Evolutionary conservation across 1,140 invertebrate species (phyloP).

Genomic region (Eupristina koningsbergeri): DNA sequence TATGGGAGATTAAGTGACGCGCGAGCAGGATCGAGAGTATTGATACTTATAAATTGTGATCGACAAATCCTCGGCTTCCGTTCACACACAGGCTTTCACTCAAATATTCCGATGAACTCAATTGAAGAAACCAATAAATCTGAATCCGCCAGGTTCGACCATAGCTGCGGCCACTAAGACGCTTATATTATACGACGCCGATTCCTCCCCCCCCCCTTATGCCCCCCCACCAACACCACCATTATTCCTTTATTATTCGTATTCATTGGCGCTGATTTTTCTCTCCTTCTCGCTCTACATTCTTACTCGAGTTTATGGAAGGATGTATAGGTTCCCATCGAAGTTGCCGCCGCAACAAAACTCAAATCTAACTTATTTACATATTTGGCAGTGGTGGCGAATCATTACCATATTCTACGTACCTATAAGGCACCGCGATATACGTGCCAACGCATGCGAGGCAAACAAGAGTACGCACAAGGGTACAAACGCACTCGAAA

Average conservation of each 20-base stretch:
- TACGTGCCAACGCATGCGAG: conserved; percentile 65
- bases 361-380: conserved; percentile 73
- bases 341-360: conserved; percentile 66
- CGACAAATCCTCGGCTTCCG: conserved; percentile 67
- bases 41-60: conserved; percentile 47
- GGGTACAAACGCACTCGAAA: conserved; percentile 43
- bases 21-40: neutral
- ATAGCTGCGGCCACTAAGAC: conserved; percentile 69
- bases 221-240: too few relatives aligned
- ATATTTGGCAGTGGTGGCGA: conserved; percentile 69
- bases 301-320: conserved; percentile 34
- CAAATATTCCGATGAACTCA: too few relatives aligned
- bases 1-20: conserved; percentile 1
- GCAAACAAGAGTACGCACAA: conserved; percentile 53
- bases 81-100: conserved; percentile 65
- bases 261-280: conserved; percentile 17
- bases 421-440: conserved; percentile 52
- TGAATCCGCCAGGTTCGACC: conserved; percentile 63
- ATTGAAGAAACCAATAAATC: conserved; percentile 71
- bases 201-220: conserved; percentile 45
- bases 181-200: conserved; percentile 59
- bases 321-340: conserved; percentile 67
- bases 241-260: neutral
- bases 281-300: neutral
- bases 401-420: conserved; percentile 70